phyloP scores from a whole-genome alignment of 2,113 vertebrate species.

The Oncorhynchus kisutch region DNA sequence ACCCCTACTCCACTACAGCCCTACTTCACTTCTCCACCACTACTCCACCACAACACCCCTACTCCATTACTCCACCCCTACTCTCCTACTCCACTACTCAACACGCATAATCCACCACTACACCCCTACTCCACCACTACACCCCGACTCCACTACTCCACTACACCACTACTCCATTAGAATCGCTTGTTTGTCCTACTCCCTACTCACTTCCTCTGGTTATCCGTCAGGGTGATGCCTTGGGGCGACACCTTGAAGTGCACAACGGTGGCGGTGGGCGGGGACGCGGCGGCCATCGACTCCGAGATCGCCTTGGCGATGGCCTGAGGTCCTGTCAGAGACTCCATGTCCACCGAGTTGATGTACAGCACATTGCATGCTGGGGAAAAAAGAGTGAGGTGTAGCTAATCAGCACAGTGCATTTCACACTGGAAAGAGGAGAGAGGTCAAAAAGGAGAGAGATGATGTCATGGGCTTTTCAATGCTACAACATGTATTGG shows the following conservation, averaged over 20 bases:
- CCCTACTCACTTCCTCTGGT: conserved; percentile 94
- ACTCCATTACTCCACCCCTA: too few relatives aligned
- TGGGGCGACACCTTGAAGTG: conserved; percentile 98
- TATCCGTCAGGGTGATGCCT: conserved; percentile 98
- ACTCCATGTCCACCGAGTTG: conserved; percentile 98
- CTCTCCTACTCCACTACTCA: too few relatives aligned
- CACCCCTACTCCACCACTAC: too few relatives aligned
- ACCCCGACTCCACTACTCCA: too few relatives aligned
- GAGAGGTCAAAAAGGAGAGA: background rate
- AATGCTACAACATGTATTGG: too few relatives aligned
- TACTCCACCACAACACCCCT: too few relatives aligned
- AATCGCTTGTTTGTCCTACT: conserved; percentile 49
- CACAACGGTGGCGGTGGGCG: conserved; percentile 83
- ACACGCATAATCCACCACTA: too few relatives aligned
- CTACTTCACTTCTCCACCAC: too few relatives aligned
- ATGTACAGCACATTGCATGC: conserved; percentile 96
- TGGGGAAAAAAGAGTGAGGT: conserved; percentile 60
- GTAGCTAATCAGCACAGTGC: too few relatives aligned
- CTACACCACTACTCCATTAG: too few relatives aligned
- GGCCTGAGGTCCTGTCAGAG: conserved; percentile 94
- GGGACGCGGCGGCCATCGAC: conserved; percentile 80
- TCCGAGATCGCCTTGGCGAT: conserved; percentile 91
- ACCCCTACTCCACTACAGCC: too few relatives aligned
- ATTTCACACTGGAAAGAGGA: too few relatives aligned
- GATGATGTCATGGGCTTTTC: background rate